Evolutionary conservation across 2,888 invertebrate genomes (phyloP), one percentile per base, ranked within the genome.

Genomic region (Apotomis turbidana): DNA sequence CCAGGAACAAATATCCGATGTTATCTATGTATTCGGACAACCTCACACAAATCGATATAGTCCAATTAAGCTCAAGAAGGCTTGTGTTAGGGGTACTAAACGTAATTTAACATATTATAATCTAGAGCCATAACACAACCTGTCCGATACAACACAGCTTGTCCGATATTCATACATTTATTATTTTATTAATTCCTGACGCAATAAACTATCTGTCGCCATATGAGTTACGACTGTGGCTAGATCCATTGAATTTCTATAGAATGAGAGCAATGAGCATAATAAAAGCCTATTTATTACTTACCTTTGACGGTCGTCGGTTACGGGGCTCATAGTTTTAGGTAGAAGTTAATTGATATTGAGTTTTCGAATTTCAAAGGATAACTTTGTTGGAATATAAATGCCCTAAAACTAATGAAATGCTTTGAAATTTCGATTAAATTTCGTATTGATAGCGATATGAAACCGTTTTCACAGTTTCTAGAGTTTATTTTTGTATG

Each of bases 251-350:
- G 44, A 60, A 69, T 46, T 61, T 46, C 15, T 9, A 58, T 12
- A 49, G 51, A 70, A 63, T 63, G 51, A 41, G n/a, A 51, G 5
- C 41, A 63, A 63, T 63, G 51, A 63, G 62, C 44, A 51, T 58
- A 63, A 62, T 62, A 69, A 70, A 55, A 44, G 13, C 55, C 10
- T 57, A 62, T 57, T 57, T 15, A 57, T 6, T 57, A 62, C 51
- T 57, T 15, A 57, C 49, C 62, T 38, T 51, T 51, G 57, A 49
- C 36, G 57, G 57, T 27, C 27, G 41, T 41, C 59, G 9, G 68
- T 63, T 27, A 27, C 41, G 5, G 51, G 10, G 4, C n/a, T 51
- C 52, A 10, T 63, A 61, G 61, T 58, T 60, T 51, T 38, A 38
- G 46, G 8, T 27, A 13, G 54, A 55, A 55, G 36, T 70, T 64